Evolutionary conservation across 1,140 invertebrate species (phyloP).

Genomic region (Tachypleus tridentatus): DNA sequence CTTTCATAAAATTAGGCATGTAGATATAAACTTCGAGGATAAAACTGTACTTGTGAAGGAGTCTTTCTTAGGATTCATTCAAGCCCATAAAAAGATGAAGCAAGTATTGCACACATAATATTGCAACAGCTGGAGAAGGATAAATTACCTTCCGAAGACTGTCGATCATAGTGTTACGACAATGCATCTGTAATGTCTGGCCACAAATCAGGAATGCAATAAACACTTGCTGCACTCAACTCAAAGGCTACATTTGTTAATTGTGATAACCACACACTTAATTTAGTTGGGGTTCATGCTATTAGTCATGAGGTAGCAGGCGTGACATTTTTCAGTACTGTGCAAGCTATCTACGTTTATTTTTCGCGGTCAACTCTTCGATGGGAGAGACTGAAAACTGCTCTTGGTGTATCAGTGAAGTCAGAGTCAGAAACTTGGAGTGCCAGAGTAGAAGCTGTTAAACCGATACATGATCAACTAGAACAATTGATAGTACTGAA

Average conservation of each 20-base stretch:
- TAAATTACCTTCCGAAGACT: too few species aligned
- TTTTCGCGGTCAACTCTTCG: slow-evolving; percentile 4
- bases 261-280: background rate
- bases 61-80: too few species aligned
- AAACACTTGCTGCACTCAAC: background rate
- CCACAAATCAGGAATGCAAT: too few species aligned
- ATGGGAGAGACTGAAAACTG: slow-evolving; percentile 3
- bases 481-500: background rate
- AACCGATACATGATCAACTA: background rate
- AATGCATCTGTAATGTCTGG: too few species aligned
- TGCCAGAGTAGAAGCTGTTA: slow-evolving; percentile 2
- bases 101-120: too few species aligned
- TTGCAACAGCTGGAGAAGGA: too few species aligned
- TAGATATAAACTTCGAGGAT: too few species aligned
- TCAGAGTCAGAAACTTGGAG: background rate
- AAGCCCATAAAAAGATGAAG: too few species aligned
- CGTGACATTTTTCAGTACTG: slow-evolving; percentile 3
- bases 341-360: slow-evolving; percentile 1
- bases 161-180: too few species aligned
- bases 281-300: slow-evolving; percentile 9
- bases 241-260: slow-evolving; percentile 10
- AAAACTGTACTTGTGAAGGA: too few species aligned
- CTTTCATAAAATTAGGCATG: too few species aligned
- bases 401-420: slow-evolving; percentile 1
- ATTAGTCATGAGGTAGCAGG: background rate